Conservation (phyloP, 1,140 invertebrate species). For the Acarapis woodi region DNA sequence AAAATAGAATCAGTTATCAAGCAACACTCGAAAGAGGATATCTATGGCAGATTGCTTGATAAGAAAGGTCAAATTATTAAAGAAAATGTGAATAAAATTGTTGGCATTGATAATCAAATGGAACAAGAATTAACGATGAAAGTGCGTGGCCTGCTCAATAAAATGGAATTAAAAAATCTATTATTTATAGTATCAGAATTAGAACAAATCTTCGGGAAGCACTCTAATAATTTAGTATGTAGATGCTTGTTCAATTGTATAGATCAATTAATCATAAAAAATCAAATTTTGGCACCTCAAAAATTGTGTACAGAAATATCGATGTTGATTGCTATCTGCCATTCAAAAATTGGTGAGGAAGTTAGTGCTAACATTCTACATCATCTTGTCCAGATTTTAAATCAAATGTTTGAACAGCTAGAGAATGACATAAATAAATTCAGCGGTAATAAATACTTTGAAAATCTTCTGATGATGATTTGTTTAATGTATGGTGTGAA, state of each 20-base stretch:
- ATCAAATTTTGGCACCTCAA: background rate
- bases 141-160: conserved; percentile 9
- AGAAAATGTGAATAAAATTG: no score
- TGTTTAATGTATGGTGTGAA: conserved; percentile 6
- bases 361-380: conserved; percentile 7
- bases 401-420: background rate
- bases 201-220: conserved; percentile 1
- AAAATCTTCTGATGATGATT: conserved; percentile 6
- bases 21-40: background rate
- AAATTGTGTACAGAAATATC: conserved; percentile 7
- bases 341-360: conserved; percentile 7
- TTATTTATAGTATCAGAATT: conserved; percentile 4
- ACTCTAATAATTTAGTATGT: conserved; percentile 1
- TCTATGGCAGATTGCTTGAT: background rate
- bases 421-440: background rate
- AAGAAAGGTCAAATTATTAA: no score
- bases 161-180: conserved; percentile 5
- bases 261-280: background rate
- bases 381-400: conserved; percentile 3
- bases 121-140: no score
- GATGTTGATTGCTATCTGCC: conserved; percentile 7
- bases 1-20: background rate
- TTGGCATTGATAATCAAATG: no score
- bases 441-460: conserved; percentile 5
- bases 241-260: conserved; percentile 4